Conservation (phyloP, 2,113 vertebrate species). For the Pandion haliaetus region DNA sequence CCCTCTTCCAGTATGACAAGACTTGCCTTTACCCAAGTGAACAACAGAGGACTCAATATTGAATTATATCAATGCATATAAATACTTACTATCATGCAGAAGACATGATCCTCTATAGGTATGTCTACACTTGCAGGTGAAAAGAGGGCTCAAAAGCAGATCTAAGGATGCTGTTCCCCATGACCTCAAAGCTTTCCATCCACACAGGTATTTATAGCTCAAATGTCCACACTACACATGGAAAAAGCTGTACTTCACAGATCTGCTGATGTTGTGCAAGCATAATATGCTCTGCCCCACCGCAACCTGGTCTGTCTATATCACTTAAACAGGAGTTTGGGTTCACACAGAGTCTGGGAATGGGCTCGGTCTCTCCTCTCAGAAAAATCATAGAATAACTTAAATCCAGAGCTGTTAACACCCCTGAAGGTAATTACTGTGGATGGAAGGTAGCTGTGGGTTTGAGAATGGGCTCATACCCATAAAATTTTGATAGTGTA, state of each 20-base stretch:
- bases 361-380: neutral
- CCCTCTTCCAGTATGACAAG: neutral
- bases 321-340: neutral
- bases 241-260: neutral
- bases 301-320: neutral
- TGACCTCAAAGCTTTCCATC: neutral
- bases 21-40: neutral
- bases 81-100: neutral
- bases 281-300: accelerated
- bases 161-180: neutral
- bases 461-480: neutral
- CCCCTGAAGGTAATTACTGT: neutral
- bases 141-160: neutral
- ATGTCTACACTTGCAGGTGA: neutral
- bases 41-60: neutral
- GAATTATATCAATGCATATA: neutral
- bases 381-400: neutral
- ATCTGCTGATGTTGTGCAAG: neutral
- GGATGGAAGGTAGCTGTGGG: neutral
- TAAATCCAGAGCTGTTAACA: neutral
- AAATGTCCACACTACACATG: neutral
- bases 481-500: neutral
- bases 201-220: neutral
- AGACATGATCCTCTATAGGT: neutral
- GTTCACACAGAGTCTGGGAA: neutral